These are phyloP conservation scores for Prosapia bicincta DNA, from an alignment of 2,888 invertebrate species.

Conservation along the genomic window DNA sequence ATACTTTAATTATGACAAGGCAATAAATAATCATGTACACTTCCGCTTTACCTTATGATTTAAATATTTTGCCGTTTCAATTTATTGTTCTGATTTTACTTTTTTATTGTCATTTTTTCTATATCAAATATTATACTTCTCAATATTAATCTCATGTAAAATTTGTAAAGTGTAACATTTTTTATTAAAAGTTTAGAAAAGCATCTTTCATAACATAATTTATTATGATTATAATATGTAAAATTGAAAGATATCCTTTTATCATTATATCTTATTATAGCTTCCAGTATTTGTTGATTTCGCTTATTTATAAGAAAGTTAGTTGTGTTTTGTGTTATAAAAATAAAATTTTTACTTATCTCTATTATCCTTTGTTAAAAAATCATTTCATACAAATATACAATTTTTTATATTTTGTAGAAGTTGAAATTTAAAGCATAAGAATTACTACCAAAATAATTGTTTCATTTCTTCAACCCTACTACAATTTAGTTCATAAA, in stretches of 20 bases:
- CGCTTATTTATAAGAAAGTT: not conserved
- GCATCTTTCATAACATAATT: not conserved
- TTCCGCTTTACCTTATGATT: too few species aligned
- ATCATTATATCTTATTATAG: not conserved
- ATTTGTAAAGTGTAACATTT: not conserved
- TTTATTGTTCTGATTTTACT: not conserved
- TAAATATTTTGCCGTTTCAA: too few species aligned
- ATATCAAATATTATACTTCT: not conserved
- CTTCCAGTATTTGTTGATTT: not conserved
- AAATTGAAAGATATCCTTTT: not conserved
- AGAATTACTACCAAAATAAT: too few species aligned
- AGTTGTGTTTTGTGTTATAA: not conserved
- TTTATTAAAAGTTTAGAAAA: not conserved
- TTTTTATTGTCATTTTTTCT: not conserved
- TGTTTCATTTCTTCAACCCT: too few species aligned
- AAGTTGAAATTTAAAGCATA: not conserved
- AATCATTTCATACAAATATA: not conserved
- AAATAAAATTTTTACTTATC: not conserved
- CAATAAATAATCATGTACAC: too few species aligned
- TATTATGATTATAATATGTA: not conserved
- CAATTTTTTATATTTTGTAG: not conserved
- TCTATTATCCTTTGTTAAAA: not conserved
- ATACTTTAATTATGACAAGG: too few species aligned
- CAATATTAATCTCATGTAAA: not conserved
- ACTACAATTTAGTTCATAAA: too few species aligned